Percentiles rank a stretch among this genome's conserved stretches.
Conservation (phyloP, 2,113 vertebrate genomes). For the Vidua chalybeata region DNA sequence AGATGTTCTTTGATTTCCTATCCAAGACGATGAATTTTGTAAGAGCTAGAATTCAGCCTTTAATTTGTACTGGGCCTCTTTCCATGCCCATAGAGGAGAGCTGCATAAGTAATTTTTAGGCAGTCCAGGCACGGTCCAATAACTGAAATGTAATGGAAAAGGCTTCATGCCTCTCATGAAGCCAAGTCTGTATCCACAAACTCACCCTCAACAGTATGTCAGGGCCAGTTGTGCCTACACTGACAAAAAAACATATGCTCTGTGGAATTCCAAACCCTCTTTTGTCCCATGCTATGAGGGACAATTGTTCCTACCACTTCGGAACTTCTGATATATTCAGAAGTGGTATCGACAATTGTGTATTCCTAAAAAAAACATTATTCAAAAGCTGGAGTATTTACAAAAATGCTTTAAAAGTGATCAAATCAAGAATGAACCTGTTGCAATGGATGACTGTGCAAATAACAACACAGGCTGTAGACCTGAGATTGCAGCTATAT, state of each 20-base stretch:
- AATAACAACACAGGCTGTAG: not conserved
- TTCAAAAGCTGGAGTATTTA: not conserved
- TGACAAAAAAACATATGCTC: not conserved
- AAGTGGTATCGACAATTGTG: not conserved
- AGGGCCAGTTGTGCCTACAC: not conserved
- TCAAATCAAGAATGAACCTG: not conserved
- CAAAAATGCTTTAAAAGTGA: not conserved
- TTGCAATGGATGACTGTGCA: not conserved
- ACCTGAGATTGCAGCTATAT: not conserved
- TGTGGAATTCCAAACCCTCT: not conserved
- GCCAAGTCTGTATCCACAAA: not conserved
- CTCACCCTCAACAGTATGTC: not conserved
- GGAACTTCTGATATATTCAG: not conserved
- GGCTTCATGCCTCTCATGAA: not conserved
- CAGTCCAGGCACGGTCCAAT: not conserved
- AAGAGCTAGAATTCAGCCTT: constrained; percentile 23
- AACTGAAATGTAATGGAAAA: not conserved
- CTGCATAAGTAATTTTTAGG: not conserved
- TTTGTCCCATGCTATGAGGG: not conserved
- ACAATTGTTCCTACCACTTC: not conserved
- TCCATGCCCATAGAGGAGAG: not conserved
- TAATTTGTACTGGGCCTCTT: not conserved
- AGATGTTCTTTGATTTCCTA: not conserved
- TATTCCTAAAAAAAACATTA: not conserved
- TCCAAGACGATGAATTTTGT: not conserved